Base-by-base conservation (phyloP, 2,888 invertebrate genomes). In the Plebejus anna region DNA sequence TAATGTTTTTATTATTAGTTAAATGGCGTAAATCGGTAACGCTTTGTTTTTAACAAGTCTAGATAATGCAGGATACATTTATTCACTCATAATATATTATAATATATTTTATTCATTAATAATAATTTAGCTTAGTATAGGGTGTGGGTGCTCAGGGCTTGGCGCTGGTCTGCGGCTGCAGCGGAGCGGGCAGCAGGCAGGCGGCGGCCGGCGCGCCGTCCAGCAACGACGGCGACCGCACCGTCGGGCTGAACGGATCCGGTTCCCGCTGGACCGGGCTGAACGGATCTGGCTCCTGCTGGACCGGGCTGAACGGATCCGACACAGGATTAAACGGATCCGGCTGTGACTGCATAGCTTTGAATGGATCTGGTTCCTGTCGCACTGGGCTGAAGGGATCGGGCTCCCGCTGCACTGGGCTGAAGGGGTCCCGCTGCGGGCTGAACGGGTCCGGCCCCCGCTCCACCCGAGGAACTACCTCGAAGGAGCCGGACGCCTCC, bases 111-210 rank as follows among this genome's bases (percentile, higher is more conserved):
- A 66, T 22, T 61, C n/a, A 61, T 6, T 61, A 61, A 66, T 66
- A 61, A 66, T 66, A 36, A 66, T 32, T 32, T 32, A 66, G 13
- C 32, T 66, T 66, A 36, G 11, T 4, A 66, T 66, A 66, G 11
- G 32, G 61, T 61, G 61, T 32, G 13, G 32, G 11, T 22, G 32
- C 32, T 66, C 66, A 66, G 32, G 66, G 66, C 22, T 75, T 78
- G 78, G 89, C 88, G 77, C 85, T 88, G 73, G 82, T 90, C 78
- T 91, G 92, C 2, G 96, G 95, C 82, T 93, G 93, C n/a, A 96
- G 81, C 0, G 96, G 95, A 0, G 95, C 95, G 0, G 95, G 96
- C 66, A 95, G 83, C 0, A 95, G 86, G 75, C 94, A 93, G 4
- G 89, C 94, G 0, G 90, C 83, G 0, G 91, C 90, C 0, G 94